These are phyloP conservation scores for Cinclus mexicanus DNA, from an alignment of 2,113 vertebrate species.

Conservation along the genomic window DNA sequence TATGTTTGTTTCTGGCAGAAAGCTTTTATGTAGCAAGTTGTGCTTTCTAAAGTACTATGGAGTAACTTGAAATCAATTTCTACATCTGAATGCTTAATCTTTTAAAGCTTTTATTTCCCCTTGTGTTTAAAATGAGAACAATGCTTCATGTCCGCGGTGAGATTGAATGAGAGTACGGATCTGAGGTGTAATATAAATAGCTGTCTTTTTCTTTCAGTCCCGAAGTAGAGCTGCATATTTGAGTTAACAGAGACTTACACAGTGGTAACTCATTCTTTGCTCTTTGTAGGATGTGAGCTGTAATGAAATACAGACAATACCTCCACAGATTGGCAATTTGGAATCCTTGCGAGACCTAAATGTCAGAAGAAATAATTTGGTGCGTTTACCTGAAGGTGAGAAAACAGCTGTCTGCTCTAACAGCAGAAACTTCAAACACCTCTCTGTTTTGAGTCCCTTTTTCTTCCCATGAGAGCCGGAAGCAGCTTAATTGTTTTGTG, in stretches of 20 bases:
- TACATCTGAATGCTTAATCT: background rate
- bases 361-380: slow-evolving; percentile 92
- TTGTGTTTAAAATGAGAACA: background rate
- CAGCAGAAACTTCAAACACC: background rate
- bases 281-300: slow-evolving; percentile 91
- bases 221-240: background rate
- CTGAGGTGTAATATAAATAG: background rate
- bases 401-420: background rate
- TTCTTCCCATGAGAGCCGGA: background rate
- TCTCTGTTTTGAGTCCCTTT: background rate
- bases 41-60: background rate
- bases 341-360: slow-evolving; percentile 91
- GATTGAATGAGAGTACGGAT: background rate
- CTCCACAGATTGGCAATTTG: slow-evolving; percentile 89
- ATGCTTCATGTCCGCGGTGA: background rate
- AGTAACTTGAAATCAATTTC: background rate
- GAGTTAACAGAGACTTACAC: background rate
- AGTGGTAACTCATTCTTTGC: background rate
- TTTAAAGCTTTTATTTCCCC: background rate
- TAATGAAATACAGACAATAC: slow-evolving; percentile 95
- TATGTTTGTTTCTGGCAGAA: background rate
- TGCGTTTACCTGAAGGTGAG: slow-evolving; percentile 89
- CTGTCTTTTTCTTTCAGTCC: background rate
- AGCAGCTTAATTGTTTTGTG: background rate
- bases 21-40: background rate